phyloP scores from a whole-genome alignment of 1,140 invertebrate genomes.

The Mamestra configurata region DNA sequence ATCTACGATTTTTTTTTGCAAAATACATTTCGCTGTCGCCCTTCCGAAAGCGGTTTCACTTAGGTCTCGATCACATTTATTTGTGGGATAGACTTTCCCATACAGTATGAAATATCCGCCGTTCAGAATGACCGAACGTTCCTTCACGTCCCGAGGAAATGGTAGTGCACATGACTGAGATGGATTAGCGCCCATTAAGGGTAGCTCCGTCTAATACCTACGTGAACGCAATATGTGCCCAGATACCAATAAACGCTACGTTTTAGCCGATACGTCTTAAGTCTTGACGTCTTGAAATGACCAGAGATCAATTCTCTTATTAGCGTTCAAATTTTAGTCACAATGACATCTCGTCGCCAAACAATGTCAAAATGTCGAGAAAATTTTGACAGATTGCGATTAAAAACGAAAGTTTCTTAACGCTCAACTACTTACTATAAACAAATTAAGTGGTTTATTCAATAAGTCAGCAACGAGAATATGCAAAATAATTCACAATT shows the following conservation, averaged over 20 bases:
- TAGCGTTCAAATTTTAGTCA: too few species aligned
- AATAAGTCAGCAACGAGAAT: neutral
- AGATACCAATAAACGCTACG: slow-evolving; percentile 37
- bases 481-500: neutral
- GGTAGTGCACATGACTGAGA: slow-evolving; percentile 55
- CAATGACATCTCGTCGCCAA: too few species aligned
- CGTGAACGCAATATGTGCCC: slow-evolving; percentile 41
- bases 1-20: neutral
- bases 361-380: neutral
- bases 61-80: slow-evolving; percentile 33
- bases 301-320: neutral
- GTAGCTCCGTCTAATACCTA: slow-evolving; percentile 38
- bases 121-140: slow-evolving; percentile 51
- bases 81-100: slow-evolving; percentile 32
- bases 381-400: too few species aligned
- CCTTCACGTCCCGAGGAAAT: slow-evolving; percentile 47
- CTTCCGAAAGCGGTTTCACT: slow-evolving; percentile 2
- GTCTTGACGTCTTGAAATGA: slow-evolving; percentile 11
- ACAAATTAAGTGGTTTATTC: too few species aligned
- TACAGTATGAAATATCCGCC: slow-evolving; percentile 37
- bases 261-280: slow-evolving; percentile 31
- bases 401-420: too few species aligned
- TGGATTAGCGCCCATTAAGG: slow-evolving; percentile 55
- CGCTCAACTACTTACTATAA: too few species aligned
- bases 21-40: neutral